Evolutionary conservation across 2,888 invertebrate genomes (phyloP), one percentile per base, ranked within the genome.

Genomic region (Arctia plantaginis): DNA sequence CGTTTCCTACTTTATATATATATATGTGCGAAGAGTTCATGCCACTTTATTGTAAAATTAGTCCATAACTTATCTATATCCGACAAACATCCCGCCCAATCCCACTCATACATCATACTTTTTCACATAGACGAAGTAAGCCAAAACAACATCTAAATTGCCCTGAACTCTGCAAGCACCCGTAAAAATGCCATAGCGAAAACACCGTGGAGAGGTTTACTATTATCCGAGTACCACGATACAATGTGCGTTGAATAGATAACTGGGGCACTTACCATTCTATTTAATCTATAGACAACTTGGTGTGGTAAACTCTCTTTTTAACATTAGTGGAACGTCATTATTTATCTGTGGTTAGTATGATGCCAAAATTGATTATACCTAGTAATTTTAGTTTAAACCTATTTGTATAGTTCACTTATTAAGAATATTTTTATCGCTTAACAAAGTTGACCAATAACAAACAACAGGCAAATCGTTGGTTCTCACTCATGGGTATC

Each of bases 161-260:
- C 66, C 33, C 62, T 62, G 13, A 62, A 62, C 30, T 62, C 18
- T 18, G 18, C 62, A 30, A 62, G 62, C 27, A 62, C 27, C 30
- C 62, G 30, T 62, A 30, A 62, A 30, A 62, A 62, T 30, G 8
- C 30, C 8, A 30, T 62, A 4, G 18, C 30, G 15, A 27, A 30
- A 15, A 8, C 30, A 27, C 18, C 30, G 18, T 27, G 41, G n/a
- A 39, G 39, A 39, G n/a, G 13, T 66, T 35, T 41, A n/a, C 41
- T 41, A 66, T 41, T 66, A 66, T 13, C 41, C 13, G 15, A 39
- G 41, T 66, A n/a, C 66, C 23, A 3, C 73, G 73, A 75, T 77
- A 73, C 73, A 75, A 77, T 84, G 85, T 82, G 83, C 73, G 51
- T 65, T 66, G 85, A 85, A 87, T 87, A 82, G 70, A 69, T 70